Percentiles rank a stretch among this genome's conserved stretches.
phyloP scores from a whole-genome alignment of 2,888 invertebrate genomes.

The Oxystoma pomonae region DNA sequence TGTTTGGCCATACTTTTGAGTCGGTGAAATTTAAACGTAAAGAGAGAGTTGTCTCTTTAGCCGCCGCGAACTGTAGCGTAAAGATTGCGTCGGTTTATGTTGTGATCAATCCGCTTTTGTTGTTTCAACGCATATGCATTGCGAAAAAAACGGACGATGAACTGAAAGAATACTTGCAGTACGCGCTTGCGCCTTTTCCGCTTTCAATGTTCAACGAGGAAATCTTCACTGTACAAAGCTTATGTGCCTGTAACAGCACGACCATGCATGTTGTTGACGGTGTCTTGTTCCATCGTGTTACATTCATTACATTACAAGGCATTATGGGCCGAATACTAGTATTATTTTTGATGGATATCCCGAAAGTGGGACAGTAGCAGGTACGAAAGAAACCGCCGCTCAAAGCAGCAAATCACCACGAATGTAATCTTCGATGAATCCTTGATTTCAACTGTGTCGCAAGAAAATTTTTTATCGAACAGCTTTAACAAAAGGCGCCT shows the following conservation, averaged over 20 bases:
- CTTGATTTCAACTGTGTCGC: no score
- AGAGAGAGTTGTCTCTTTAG: background rate
- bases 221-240: constrained; percentile 1
- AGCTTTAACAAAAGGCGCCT: no score
- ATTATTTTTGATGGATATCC: no score
- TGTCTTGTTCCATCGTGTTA: background rate
- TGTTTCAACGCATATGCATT: constrained; percentile 13
- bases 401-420: no score
- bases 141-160: constrained; percentile 8
- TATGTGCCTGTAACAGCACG: background rate
- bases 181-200: constrained; percentile 15
- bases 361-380: no score
- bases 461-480: no score
- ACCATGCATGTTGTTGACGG: constrained; percentile 1
- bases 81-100: background rate
- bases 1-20: background rate
- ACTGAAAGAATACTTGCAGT: constrained; percentile 9
- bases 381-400: no score
- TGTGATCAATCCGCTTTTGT: background rate
- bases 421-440: no score
- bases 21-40: constrained; percentile 1
- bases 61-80: background rate
- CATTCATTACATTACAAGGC: background rate
- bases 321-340: no score
- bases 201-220: background rate